Conservation (phyloP, 2,888 invertebrate species). For the Plebejus anna region DNA sequence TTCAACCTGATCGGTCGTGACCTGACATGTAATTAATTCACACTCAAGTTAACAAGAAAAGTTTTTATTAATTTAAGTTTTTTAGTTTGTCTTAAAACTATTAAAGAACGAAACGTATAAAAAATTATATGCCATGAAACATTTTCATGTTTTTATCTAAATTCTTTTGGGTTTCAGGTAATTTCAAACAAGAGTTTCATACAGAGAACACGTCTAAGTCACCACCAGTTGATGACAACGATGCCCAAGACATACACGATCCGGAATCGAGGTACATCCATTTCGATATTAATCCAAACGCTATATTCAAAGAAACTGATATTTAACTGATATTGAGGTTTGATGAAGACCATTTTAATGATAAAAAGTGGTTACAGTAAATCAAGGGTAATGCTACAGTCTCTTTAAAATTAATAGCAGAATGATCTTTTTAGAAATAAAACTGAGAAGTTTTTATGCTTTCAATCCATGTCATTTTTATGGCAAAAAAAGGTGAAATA, state of each 20-base stretch:
- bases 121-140: too few relatives aligned
- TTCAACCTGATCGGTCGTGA: not conserved
- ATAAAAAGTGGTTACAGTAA: not conserved
- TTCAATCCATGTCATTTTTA: too few relatives aligned
- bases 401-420: too few relatives aligned
- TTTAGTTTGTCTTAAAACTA: too few relatives aligned
- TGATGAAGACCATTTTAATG: not conserved
- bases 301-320: conserved; percentile 69
- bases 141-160: not conserved
- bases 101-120: too few relatives aligned
- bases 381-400: too few relatives aligned
- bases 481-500: too few relatives aligned
- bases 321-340: conserved; percentile 48
- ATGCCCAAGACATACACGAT: conserved; percentile 48
- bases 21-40: not conserved
- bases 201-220: conserved; percentile 64
- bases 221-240: conserved; percentile 48
- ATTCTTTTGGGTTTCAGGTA: conserved; percentile 51
- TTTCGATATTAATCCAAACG: conserved; percentile 56
- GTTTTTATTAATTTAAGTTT: too few relatives aligned
- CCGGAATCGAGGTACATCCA: conserved; percentile 66
- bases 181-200: conserved; percentile 68
- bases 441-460: too few relatives aligned
- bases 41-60: not conserved
- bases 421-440: too few relatives aligned